Conservation (phyloP, 1,140 invertebrate genomes). For the Bombus terrestris region DNA sequence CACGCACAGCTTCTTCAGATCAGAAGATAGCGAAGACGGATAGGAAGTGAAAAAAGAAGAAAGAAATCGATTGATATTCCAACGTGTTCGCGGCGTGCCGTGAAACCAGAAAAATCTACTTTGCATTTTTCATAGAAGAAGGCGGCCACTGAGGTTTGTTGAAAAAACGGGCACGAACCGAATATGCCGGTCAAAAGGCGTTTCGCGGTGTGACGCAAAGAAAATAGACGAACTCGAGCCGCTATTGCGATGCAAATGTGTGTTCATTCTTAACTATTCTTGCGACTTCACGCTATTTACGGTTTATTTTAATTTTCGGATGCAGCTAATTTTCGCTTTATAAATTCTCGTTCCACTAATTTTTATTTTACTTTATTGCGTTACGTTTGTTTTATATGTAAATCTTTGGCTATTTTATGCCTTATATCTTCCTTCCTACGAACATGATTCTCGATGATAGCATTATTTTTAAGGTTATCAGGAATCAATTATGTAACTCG, state of each 20-base stretch:
- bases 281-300: neutral
- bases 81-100: neutral
- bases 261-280: neutral
- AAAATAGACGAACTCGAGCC: neutral
- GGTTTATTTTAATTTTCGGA: neutral
- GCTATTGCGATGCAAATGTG: neutral
- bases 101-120: constrained; percentile 29
- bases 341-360: no score
- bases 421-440: no score
- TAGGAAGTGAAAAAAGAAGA: neutral
- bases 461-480: no score
- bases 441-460: no score
- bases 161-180: constrained; percentile 17
- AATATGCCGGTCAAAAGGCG: constrained; percentile 9
- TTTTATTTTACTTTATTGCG: no score
- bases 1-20: neutral
- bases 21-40: neutral
- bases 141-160: neutral
- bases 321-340: no score
- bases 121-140: constrained; percentile 28
- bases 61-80: constrained; percentile 21
- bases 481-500: no score
- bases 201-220: neutral
- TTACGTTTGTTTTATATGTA: no score
- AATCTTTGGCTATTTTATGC: no score